A percentile compares a stretch with the other conserved stretches of the same genome.
phyloP scores from a whole-genome alignment of 2,113 vertebrate genomes.

The Nestor notabilis region DNA sequence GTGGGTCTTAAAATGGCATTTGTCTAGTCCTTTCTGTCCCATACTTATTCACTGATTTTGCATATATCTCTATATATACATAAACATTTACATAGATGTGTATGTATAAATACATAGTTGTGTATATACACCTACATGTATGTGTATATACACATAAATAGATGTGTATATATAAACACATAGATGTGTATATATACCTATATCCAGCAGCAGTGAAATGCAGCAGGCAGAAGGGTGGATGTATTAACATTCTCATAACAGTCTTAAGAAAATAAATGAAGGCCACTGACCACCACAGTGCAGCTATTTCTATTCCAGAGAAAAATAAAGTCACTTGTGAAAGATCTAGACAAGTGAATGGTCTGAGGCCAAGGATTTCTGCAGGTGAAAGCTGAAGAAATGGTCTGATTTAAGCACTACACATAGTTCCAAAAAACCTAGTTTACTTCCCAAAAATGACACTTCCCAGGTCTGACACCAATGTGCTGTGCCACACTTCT shows the following conservation, averaged over 20 bases:
- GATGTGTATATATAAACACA: accelerated
- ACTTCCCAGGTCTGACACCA: background rate
- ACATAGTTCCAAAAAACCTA: background rate
- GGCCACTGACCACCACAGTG: background rate
- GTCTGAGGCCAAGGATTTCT: background rate
- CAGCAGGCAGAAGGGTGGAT: background rate
- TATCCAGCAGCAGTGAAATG: background rate
- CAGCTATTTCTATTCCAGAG: background rate
- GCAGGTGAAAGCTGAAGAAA: background rate
- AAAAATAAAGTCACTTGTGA: background rate
- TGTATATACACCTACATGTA: accelerated
- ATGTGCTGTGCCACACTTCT: background rate
- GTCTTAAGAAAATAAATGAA: background rate
- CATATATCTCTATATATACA: accelerated
- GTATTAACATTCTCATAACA: background rate
- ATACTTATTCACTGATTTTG: background rate
- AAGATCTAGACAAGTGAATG: background rate
- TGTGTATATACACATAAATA: background rate
- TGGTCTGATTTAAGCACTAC: background rate
- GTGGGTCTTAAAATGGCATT: background rate
- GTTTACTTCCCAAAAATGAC: background rate
- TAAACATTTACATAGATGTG: background rate
- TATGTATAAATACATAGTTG: background rate
- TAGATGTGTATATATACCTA: accelerated
- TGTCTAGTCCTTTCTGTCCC: background rate